Base-by-base conservation (phyloP, 2,113 vertebrate species). In the Riparia riparia region DNA sequence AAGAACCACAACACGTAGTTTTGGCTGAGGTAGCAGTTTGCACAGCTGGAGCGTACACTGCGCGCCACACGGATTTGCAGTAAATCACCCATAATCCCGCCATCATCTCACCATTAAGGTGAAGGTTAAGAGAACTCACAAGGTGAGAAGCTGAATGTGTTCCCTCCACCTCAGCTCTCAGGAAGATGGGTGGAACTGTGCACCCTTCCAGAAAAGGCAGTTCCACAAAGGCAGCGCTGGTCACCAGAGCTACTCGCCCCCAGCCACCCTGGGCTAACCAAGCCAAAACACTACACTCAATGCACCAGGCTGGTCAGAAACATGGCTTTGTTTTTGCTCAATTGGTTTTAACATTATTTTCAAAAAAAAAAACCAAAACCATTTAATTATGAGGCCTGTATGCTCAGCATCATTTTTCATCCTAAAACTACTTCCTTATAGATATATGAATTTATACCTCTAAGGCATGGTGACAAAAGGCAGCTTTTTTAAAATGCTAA, bases 221-320 rank as follows among this genome's bases (percentile, higher is more conserved):
- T 26, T 41, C 50, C 56, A 28, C 45, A 49, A 39, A 72, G 29
- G 61, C 39, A 18, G 1, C 17, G 32, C 19, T 73, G 39, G 13
- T 28, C 50, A 57, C 45, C 78, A 64, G 21, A 70, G 64, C 25
- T 15, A 7, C 31, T 21, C 39, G 82, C n/a, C 56, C 34, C 10
- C 5, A 0, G 0, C 10, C 68, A 69, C 14, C 37, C 24, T 2
- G 37, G 58, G 39, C 45, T 28, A 49, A n/a, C 25, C 54, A 51
- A 76, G 82, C 14, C 28, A 69, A 57, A 81, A 12, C 31, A 5
- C 24, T 19, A 0, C 3, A 28, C 0, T 37, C 37, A 54, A 54
- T 16, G 12, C 15, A n/a, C 14, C 8, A 4, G 7, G 9, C 9
- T 61, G 21, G 13, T 17, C 42, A 45, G 25, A 53, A 89, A 80